Evolutionary conservation across 1,140 invertebrate genomes (phyloP).

Genomic region (Megalonaias nervosa): DNA sequence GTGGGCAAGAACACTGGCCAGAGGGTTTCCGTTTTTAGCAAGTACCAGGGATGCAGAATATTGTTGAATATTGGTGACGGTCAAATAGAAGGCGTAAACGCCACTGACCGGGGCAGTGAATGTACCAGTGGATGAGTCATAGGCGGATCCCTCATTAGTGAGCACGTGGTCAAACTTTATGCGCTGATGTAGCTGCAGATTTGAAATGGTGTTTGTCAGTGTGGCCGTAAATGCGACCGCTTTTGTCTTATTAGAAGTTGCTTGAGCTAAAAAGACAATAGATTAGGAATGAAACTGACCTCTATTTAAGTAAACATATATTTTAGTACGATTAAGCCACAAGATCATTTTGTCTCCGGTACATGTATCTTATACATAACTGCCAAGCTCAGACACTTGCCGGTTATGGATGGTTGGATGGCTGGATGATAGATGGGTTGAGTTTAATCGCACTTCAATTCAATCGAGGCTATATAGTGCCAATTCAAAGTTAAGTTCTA

Average conservation of each 20-base stretch:
- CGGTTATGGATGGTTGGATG: too few relatives aligned
- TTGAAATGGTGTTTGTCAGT: background rate
- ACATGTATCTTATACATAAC: too few relatives aligned
- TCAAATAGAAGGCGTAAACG: constrained; percentile 7
- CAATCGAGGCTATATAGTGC: too few relatives aligned
- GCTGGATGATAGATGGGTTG: too few relatives aligned
- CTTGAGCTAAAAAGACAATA: too few relatives aligned
- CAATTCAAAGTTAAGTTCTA: too few relatives aligned
- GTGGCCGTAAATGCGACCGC: constrained; percentile 10
- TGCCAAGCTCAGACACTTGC: too few relatives aligned
- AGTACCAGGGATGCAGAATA: background rate
- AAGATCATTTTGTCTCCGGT: too few relatives aligned
- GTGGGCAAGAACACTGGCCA: background rate
- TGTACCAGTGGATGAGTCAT: background rate
- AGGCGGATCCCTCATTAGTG: constrained; percentile 3
- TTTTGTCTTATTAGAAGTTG: background rate
- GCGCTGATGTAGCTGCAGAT: background rate
- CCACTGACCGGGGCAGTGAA: constrained; percentile 4
- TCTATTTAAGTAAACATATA: too few relatives aligned
- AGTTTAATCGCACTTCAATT: too few relatives aligned
- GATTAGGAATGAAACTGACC: too few relatives aligned
- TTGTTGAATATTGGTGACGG: constrained; percentile 1
- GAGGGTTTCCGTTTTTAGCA: constrained; percentile 1
- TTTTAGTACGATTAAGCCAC: too few relatives aligned
- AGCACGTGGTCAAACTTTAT: constrained; percentile 15